Percentiles rank a stretch among this genome's conserved stretches.
Evolutionary conservation across 2,113 vertebrate species (phyloP).

Genomic region (Calidris pugnax): DNA sequence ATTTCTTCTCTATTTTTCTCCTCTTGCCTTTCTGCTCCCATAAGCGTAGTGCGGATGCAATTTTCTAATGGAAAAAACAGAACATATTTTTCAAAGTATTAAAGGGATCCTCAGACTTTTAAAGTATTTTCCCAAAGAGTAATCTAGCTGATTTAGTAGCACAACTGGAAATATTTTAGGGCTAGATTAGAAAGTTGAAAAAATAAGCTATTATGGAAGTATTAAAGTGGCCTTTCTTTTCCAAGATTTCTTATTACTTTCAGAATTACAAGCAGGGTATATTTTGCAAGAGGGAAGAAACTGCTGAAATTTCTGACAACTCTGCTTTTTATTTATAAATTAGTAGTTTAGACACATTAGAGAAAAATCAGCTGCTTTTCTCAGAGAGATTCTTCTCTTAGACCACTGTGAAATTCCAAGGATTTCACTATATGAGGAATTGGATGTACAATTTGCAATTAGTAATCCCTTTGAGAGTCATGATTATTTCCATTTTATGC

Average conservation of each 20-base stretch:
- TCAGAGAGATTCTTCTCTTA: not conserved
- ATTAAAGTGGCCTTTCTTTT: not conserved
- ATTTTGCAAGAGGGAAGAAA: not conserved
- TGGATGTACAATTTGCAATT: not conserved
- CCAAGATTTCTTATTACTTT: not conserved
- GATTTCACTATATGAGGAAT: not conserved
- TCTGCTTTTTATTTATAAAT: not conserved
- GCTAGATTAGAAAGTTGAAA: not conserved
- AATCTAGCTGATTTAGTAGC: not conserved
- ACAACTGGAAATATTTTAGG: rapidly evolving
- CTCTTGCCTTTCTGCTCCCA: not conserved
- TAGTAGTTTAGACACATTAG: not conserved
- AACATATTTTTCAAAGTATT: not conserved
- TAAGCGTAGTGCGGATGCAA: not conserved
- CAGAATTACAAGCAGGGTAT: not conserved
- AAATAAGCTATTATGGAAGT: not conserved
- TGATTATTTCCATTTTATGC: not conserved
- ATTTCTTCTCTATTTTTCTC: not conserved
- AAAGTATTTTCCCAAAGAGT: not conserved
- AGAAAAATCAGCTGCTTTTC: not conserved
- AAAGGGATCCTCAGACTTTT: not conserved
- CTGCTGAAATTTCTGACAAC: not conserved
- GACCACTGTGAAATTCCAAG: not conserved
- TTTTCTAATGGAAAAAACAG: not conserved
- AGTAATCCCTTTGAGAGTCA: not conserved